Conservation (phyloP, 2,113 vertebrate genomes). For the Neomonachus schauinslandi region DNA sequence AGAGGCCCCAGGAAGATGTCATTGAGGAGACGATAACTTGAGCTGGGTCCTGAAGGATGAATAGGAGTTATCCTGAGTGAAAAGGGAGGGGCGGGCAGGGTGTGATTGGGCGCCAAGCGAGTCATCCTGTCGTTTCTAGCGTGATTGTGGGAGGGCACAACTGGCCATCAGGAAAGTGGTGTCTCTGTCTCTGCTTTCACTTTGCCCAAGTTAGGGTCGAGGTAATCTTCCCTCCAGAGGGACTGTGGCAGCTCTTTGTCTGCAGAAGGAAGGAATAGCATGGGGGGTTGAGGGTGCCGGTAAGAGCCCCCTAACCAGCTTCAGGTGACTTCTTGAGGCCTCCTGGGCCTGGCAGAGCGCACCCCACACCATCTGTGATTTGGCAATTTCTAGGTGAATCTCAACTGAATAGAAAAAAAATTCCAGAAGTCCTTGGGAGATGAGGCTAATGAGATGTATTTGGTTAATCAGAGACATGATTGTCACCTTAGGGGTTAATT, state of each 20-base stretch:
- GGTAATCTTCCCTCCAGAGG: not conserved
- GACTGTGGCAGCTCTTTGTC: rapidly evolving
- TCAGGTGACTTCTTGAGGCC: not conserved
- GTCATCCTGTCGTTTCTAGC: rapidly evolving
- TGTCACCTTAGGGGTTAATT: rapidly evolving
- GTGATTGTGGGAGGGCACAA: not conserved
- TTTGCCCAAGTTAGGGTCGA: rapidly evolving
- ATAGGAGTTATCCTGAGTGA: not conserved
- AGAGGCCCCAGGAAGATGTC: not conserved
- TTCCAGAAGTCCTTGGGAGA: not conserved
- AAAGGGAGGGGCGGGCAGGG: not conserved
- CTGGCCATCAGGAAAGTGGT: not conserved
- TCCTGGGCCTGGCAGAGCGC: not conserved
- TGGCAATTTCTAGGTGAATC: not conserved
- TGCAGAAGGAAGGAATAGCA: not conserved
- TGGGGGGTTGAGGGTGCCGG: rapidly evolving
- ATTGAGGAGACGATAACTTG: rapidly evolving
- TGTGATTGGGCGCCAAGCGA: rapidly evolving
- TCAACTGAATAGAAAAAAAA: not conserved
- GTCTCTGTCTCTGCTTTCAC: not conserved
- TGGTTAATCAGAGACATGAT: too few species aligned
- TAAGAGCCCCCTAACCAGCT: not conserved
- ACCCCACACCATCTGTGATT: rapidly evolving
- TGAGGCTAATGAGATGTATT: not conserved
- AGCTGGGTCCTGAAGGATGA: not conserved